Evolutionary conservation across 92 coral and sea anemone genomes (phyloP).

Genomic region (Phenganax stokvisi): DNA sequence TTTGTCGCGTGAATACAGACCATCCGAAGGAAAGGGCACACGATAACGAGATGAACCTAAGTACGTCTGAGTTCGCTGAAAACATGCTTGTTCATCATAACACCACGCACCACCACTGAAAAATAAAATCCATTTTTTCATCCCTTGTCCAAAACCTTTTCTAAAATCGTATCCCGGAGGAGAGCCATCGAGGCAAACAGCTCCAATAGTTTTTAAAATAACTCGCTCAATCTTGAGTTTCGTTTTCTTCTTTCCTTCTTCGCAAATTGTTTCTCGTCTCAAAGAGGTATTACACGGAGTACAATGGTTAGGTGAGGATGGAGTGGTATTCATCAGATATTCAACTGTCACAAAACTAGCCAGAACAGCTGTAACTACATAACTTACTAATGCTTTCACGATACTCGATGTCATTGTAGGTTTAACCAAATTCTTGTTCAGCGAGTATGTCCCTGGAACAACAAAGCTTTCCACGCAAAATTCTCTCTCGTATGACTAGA

Average conservation of each 20-base stretch:
- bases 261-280: background rate
- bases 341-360: background rate
- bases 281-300: background rate
- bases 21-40: conserved; percentile 42
- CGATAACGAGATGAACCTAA: conserved; percentile 62
- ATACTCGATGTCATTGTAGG: background rate
- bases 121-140: conserved; percentile 69
- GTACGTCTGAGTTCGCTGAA: conserved; percentile 53
- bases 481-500: no score
- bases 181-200: conserved; percentile 88
- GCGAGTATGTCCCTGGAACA: no score
- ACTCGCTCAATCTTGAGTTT: background rate
- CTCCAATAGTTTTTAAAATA: conserved; percentile 61
- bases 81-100: conserved; percentile 61
- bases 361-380: background rate
- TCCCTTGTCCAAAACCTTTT: conserved; percentile 51
- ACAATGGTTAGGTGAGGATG: no score
- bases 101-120: conserved; percentile 98
- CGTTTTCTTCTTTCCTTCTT: background rate
- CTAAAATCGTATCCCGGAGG: conserved; percentile 66
- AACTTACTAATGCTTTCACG: background rate
- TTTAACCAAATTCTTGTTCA: no score
- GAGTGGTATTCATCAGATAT: background rate
- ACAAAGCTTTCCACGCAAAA: no score
- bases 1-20: conserved; percentile 54